Base-by-base conservation (phyloP, 30 jellyfish, hydroid and myxozoan species). In the Aurelia aurita complex sp. Pacific region DNA sequence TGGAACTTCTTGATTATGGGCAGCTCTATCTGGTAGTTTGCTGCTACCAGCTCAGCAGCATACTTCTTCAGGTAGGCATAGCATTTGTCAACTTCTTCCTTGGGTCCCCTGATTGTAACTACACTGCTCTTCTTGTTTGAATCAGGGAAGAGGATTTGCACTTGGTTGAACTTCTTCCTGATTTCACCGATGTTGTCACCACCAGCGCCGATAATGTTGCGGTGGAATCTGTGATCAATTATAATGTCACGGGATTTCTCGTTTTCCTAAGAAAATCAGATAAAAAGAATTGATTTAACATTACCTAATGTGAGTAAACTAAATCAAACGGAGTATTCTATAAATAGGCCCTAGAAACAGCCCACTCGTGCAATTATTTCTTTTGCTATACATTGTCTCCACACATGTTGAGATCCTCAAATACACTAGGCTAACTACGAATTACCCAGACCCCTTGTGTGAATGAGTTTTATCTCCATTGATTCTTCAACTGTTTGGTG, bases 101-200 rank as follows among this genome's bases (percentile, higher is more conserved):
- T 88, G 15, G 98, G 98, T 54, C 98, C 98, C 18, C 98, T 89
- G 52, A 94, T 83, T 17, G 98, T 94, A 50, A 94, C 98, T 33
- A 94, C 87, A 42, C 79, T 97, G 87, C 97, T 82, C 69, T 94
- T 94, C 90, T 83, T 83, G 74, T 67, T 93, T 17, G 98, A 88
- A 33, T 88, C 98, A 5, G 98, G 98, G 69, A 94, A 88, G 60
- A 97, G 85, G 38, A 94, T 94, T 76, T 82, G 98, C 75, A 94
- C 98, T 3, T 94, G 97, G 77, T 85, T 57, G 87, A 88, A 88
- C 75, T 83, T 83, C 53, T 94, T 97, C 50, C 97, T 79, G 86
- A 94, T 88, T 71, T 78, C 96, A 32, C 79, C 79, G 62, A 94
- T 87, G 64, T 83, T 94, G 54, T 88, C 98, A 12, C 98, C 98